These are phyloP conservation scores for Patella caerulea DNA, from an alignment of 2,888 invertebrate genomes.

Conservation along the genomic window DNA sequence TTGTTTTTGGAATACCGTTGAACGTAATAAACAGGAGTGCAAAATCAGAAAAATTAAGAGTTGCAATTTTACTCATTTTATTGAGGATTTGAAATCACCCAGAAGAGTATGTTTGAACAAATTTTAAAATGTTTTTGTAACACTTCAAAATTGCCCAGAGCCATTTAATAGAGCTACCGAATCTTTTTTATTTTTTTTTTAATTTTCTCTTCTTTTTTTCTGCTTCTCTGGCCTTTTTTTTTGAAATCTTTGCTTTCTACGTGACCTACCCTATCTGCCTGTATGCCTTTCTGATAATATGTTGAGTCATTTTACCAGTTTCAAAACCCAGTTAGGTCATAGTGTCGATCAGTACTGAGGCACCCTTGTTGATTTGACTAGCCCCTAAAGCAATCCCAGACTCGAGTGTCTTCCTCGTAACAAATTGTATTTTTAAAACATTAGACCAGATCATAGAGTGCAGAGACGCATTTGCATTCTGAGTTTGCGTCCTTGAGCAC, in stretches of 20 bases:
- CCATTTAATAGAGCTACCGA: not conserved
- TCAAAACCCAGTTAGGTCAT: not conserved
- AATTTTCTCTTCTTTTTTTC: not conserved
- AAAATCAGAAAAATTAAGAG: too few species aligned
- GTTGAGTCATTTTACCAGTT: not conserved
- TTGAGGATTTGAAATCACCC: not conserved
- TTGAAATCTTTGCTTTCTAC: not conserved
- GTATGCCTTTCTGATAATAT: not conserved
- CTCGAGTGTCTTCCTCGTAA: not conserved
- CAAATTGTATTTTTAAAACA: conserved; percentile 17
- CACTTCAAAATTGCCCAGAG: not conserved
- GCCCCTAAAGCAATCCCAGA: not conserved
- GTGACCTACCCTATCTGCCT: not conserved
- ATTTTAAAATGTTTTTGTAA: too few species aligned
- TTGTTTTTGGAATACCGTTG: too few species aligned
- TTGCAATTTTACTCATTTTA: too few species aligned
- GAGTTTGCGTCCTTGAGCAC: conserved; percentile 13
- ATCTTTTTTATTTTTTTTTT: too few species aligned
- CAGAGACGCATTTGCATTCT: conserved; percentile 20
- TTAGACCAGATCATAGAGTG: conserved; percentile 15
- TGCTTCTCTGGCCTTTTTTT: not conserved
- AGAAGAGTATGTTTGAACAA: not conserved
- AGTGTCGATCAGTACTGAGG: not conserved
- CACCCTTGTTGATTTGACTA: not conserved
- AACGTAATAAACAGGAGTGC: too few species aligned